These are phyloP conservation scores for Geococcyx californianus DNA, from an alignment of 2,113 vertebrate species.

Conservation along the genomic window DNA sequence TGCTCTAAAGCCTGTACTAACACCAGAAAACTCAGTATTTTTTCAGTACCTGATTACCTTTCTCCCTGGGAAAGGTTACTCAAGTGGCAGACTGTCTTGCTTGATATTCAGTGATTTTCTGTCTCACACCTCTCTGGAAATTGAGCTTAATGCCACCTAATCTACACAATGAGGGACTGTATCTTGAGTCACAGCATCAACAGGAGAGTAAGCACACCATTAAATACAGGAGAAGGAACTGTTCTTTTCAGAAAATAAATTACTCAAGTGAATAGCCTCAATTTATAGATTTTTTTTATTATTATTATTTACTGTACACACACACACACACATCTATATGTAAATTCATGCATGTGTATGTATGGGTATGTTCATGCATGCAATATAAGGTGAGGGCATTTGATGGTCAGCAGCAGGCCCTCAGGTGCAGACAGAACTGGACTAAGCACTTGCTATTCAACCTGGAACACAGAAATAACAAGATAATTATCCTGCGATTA, in stretches of 20 bases:
- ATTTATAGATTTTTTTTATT: not conserved
- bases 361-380: not conserved
- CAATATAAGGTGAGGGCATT: not conserved
- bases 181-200: not conserved
- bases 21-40: not conserved
- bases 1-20: not conserved
- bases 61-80: not conserved
- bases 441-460: not conserved
- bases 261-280: not conserved
- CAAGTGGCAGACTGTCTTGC: not conserved
- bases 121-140: not conserved
- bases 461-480: not conserved
- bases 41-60: not conserved
- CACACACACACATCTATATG: accelerated
- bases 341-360: accelerated
- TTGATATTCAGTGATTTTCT: not conserved
- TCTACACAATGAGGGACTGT: not conserved
- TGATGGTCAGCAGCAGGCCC: not conserved
- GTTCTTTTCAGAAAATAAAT: not conserved
- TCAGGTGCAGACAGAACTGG: not conserved
- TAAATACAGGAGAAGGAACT: not conserved
- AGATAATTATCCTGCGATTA: not conserved
- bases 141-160: not conserved
- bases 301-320: not conserved
- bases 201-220: accelerated